phyloP scores from a whole-genome alignment of 2,888 invertebrate genomes.

The Microplitis deprimator region DNA sequence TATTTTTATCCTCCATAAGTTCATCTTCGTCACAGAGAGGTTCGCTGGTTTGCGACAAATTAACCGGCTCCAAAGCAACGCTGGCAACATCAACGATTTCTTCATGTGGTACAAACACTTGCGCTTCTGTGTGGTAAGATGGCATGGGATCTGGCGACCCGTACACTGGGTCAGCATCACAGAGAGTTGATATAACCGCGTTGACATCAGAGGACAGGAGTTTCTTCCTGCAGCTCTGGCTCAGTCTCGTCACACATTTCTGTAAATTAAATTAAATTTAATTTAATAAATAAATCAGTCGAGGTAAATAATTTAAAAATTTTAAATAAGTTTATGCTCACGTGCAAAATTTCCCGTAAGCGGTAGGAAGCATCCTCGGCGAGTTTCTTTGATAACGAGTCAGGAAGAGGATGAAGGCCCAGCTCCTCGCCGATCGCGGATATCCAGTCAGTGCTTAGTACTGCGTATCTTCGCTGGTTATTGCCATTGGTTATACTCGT shows the following conservation, averaged over 20 bases:
- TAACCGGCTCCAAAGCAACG: conserved; percentile 61
- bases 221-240: conserved; percentile 65
- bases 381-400: conserved; percentile 62
- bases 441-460: conserved; percentile 68
- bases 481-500: conserved; percentile 60
- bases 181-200: conserved; percentile 66
- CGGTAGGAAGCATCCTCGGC: conserved; percentile 69
- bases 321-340: conserved; percentile 41
- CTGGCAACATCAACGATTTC: conserved; percentile 61
- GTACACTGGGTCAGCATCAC: conserved; percentile 67
- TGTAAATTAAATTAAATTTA: conserved; percentile 44
- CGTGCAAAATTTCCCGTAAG: conserved; percentile 67
- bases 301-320: neutral
- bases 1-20: conserved; percentile 61
- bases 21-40: conserved; percentile 68
- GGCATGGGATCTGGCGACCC: conserved; percentile 64
- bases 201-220: conserved; percentile 66
- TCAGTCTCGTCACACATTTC: conserved; percentile 69
- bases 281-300: no score
- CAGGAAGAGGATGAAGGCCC: conserved; percentile 66
- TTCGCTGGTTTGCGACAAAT: conserved; percentile 60
- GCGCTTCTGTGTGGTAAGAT: conserved; percentile 66
- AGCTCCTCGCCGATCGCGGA: conserved; percentile 68
- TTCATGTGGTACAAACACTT: conserved; percentile 66
- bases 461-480: conserved; percentile 63